Conservation (phyloP, 1,140 invertebrate species). For the Lycorma delicatula region DNA sequence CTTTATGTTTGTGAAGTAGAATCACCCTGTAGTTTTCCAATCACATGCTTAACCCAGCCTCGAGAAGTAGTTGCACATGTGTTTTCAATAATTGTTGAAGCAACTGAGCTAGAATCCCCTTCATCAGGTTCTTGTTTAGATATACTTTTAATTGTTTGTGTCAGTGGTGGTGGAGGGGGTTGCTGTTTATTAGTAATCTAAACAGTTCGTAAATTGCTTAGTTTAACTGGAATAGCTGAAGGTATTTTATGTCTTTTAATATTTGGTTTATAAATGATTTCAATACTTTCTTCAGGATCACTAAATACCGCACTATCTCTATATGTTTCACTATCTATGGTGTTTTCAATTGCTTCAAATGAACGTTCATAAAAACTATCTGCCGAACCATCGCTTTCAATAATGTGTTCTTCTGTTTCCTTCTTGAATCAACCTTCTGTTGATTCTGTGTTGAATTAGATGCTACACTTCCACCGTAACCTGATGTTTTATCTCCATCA, state of each 20-base stretch:
- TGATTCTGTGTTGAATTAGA: slow-evolving; percentile 21
- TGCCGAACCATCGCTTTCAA: slow-evolving; percentile 39
- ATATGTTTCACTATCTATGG: slow-evolving; percentile 53
- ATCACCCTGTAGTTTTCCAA: slow-evolving; percentile 41
- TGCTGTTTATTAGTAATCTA: too few relatives aligned
- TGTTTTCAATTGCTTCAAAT: slow-evolving; percentile 61
- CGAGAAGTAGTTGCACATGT: slow-evolving; percentile 28
- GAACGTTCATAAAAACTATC: slow-evolving; percentile 67
- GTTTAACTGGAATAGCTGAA: slow-evolving; percentile 38
- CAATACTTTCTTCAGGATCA: slow-evolving; percentile 49
- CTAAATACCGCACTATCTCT: slow-evolving; percentile 79
- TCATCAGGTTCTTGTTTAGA: slow-evolving; percentile 33
- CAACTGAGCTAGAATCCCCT: slow-evolving; percentile 40
- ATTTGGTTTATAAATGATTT: not conserved
- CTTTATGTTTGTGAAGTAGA: too few relatives aligned
- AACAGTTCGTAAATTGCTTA: slow-evolving; percentile 18
- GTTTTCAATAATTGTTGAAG: slow-evolving; percentile 39
- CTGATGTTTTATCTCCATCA: slow-evolving; percentile 41
- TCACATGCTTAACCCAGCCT: slow-evolving; percentile 44
- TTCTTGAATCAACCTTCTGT: slow-evolving; percentile 19
- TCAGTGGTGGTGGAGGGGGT: too few relatives aligned
- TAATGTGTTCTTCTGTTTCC: slow-evolving; percentile 26
- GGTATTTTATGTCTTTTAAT: slow-evolving; percentile 27
- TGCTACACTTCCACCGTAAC: slow-evolving; percentile 35
- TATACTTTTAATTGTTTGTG: not conserved